A percentile compares a stretch with the other conserved stretches of the same genome.
Evolutionary conservation across 1,140 invertebrate genomes (phyloP).

Genomic region (Drosophila lacteicornis): DNA sequence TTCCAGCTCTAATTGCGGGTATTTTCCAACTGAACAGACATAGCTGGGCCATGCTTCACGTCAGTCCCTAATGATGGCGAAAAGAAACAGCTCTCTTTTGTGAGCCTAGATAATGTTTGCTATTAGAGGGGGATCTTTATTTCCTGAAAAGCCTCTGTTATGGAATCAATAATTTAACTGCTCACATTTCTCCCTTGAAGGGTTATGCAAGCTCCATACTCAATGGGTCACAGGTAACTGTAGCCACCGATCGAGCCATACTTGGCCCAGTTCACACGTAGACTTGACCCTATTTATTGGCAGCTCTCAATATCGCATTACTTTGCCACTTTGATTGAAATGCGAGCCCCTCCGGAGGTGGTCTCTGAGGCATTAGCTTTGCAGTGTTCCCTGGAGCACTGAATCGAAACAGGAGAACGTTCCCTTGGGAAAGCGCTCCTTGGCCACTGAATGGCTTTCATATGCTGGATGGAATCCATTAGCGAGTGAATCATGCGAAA

Average conservation of each 20-base stretch:
- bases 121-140: constrained; percentile 7
- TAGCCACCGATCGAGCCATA: constrained; percentile 14
- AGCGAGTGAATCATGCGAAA: constrained; percentile 16
- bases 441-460: constrained; percentile 5
- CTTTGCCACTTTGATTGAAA: constrained; percentile 24
- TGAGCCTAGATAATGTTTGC: constrained; percentile 6
- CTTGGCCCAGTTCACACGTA: constrained; percentile 60
- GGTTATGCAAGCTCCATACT: constrained; percentile 24
- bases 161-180: constrained; percentile 8
- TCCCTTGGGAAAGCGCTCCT: constrained; percentile 9
- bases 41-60: constrained; percentile 42
- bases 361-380: not conserved
- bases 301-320: constrained; percentile 5
- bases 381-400: not conserved
- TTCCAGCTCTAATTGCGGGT: constrained; percentile 42
- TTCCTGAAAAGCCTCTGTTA: constrained; percentile 8
- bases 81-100: constrained; percentile 22
- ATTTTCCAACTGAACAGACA: constrained; percentile 41
- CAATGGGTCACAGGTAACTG: constrained; percentile 48
- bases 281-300: constrained; percentile 52
- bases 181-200: constrained; percentile 8
- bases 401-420: constrained; percentile 6
- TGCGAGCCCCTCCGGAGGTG: not conserved
- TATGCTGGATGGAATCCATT: constrained; percentile 2
- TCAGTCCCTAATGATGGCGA: constrained; percentile 17